Evolutionary conservation across 2,888 invertebrate genomes (phyloP).

Genomic region (Aspidiotus rigidus): DNA sequence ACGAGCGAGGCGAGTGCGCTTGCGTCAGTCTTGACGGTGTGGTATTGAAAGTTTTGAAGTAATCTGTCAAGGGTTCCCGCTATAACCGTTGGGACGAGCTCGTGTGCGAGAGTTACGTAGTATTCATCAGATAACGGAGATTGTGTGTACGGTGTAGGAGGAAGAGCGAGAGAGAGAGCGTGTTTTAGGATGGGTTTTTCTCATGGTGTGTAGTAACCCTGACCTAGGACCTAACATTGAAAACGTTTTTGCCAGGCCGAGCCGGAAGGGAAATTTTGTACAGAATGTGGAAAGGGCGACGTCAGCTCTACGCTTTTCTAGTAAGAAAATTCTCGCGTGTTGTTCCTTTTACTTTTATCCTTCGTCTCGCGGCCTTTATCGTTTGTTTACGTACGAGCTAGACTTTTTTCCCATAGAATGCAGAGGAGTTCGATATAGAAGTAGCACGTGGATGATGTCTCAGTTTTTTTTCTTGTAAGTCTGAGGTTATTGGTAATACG

Average conservation of each 20-base stretch:
- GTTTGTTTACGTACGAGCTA: not conserved
- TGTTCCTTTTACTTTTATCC: not conserved
- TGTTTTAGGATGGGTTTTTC: conserved; percentile 7
- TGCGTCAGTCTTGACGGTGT: conserved; percentile 10
- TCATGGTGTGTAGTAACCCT: conserved; percentile 22
- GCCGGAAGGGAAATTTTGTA: conserved; percentile 17
- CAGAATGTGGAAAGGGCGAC: conserved; percentile 28
- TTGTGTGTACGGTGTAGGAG: not conserved
- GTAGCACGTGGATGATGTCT: no score
- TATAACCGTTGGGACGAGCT: conserved; percentile 22
- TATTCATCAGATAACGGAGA: conserved; percentile 6
- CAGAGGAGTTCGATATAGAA: no score
- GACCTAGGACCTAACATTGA: conserved; percentile 33
- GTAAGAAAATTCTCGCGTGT: conserved; percentile 16
- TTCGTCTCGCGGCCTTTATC: conserved; percentile 14
- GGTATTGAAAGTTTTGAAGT: conserved; percentile 21
- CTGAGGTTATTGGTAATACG: no score
- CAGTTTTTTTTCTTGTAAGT: no score
- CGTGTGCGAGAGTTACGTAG: conserved; percentile 15
- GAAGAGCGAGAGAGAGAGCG: not conserved
- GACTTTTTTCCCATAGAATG: no score
- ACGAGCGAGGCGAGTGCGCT: not conserved
- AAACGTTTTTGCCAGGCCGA: conserved; percentile 13
- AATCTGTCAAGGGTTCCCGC: conserved; percentile 25
- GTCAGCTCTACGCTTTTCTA: not conserved